Base-by-base conservation (phyloP, 2,888 invertebrate genomes). In the Drosophila infuscata region DNA sequence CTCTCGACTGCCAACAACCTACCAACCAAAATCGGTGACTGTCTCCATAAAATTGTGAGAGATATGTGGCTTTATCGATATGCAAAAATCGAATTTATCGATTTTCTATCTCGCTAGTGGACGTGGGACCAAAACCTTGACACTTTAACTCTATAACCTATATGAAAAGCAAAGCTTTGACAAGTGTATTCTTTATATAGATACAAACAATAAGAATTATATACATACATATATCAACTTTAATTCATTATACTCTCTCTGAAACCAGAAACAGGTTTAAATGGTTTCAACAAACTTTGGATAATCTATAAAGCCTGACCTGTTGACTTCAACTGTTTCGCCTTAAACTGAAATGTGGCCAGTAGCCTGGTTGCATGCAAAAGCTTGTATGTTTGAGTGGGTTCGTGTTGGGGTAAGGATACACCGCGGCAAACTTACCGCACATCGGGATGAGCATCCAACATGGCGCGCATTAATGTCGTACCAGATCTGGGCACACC, bases 401-500 rank as follows among this genome's bases (percentile, higher is more conserved):
- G n/a, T 25, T 41, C 8, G 15, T 48, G 29, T 35, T 30, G 25
- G 41, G 20, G n/a, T 12, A 12, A 33, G 15, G 52, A 29, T n/a
- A 25, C 54, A 20, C 38, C 62, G 56, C 54, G 64, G 49, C 53
- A 65, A 67, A 89, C 93, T 93, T 92, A 96, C 96, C 98, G 96
- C 91, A 99, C 97, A 91, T 97, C 97, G 20, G 98, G 98, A 95
- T 99, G 99, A 76, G 99, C 99, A 94, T 99, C 99, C 89, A 99
- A 94, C 98, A 99, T 98, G 79, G 98, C 99, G 90, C 99, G 95
- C 97, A 99, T 98, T 84, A 99, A 95, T 74, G 99, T 99, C 52
- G 99, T 99, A 63, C 99, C 99, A 59, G 98, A 99, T 87, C 99
- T 95, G 67, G 99, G 99, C 92, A 99, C 98, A 76, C 99, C 99